Evolutionary conservation across 2,113 vertebrate genomes (phyloP).

Genomic region (Cyrtonyx montezumae): DNA sequence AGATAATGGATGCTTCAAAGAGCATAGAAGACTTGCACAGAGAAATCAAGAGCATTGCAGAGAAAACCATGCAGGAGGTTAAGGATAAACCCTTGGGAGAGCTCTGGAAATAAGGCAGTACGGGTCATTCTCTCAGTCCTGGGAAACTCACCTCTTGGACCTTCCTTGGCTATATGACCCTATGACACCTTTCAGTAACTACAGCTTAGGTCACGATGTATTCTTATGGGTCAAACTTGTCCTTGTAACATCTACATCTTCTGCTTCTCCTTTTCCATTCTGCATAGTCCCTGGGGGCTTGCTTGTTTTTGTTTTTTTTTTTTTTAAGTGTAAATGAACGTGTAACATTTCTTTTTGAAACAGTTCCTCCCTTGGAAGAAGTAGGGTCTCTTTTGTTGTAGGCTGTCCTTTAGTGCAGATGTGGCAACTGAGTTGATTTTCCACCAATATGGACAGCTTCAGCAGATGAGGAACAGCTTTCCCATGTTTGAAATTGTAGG

Average conservation of each 20-base stretch:
- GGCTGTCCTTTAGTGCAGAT: not conserved
- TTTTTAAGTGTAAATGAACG: not conserved
- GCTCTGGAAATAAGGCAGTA: constrained; percentile 83
- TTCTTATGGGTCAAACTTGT: not conserved
- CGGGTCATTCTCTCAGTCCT: not conserved
- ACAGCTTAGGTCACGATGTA: not conserved
- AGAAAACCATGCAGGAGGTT: constrained; percentile 72
- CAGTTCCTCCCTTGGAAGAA: not conserved
- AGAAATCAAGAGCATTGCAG: constrained; percentile 78
- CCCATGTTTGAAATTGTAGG: not conserved
- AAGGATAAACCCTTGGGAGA: constrained; percentile 77
- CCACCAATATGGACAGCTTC: not conserved
- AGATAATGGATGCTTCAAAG: constrained; percentile 88
- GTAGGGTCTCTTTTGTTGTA: not conserved
- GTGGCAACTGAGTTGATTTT: not conserved
- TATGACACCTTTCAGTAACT: not conserved
- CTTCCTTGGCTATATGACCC: not conserved
- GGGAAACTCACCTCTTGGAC: not conserved
- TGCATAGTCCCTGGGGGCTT: not conserved
- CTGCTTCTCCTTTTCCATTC: not conserved
- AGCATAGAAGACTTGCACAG: constrained; percentile 86
- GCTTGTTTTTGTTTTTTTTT: not conserved
- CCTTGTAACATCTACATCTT: not conserved
- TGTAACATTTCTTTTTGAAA: not conserved
- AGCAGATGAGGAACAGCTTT: not conserved